Evolutionary conservation across 2,888 invertebrate genomes (phyloP).

Genomic region (Synanthedon vespiformis): DNA sequence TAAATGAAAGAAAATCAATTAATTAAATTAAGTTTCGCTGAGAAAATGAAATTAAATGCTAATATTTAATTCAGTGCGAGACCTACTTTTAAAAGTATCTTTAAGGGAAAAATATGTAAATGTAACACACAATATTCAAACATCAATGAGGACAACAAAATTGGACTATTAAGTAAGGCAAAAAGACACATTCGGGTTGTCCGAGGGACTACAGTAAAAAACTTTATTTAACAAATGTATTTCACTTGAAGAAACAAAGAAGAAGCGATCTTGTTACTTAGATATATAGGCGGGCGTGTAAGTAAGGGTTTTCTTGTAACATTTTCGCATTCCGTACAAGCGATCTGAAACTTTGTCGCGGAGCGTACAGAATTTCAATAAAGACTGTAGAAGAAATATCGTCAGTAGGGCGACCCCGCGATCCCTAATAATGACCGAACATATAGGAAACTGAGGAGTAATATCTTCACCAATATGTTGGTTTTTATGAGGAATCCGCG

Average conservation of each 20-base stretch:
- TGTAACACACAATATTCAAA: not conserved
- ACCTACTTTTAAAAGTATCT: too few species aligned
- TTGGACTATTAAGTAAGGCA: not conserved
- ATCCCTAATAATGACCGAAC: constrained; percentile 29
- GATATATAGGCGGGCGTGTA: not conserved
- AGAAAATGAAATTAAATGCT: too few species aligned
- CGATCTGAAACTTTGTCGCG: constrained; percentile 40
- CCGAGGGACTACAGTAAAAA: not conserved
- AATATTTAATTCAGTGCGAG: too few species aligned
- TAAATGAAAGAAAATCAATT: too few species aligned
- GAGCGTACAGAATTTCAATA: constrained; percentile 58
- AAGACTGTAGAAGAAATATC: constrained; percentile 49
- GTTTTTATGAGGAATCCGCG: constrained; percentile 53
- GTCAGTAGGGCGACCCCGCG: constrained; percentile 24
- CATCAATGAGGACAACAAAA: not conserved
- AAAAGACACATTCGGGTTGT: not conserved
- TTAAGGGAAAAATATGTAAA: too few species aligned
- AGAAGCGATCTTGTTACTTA: not conserved
- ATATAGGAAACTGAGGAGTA: constrained; percentile 31
- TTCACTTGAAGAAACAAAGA: not conserved
- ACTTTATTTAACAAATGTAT: not conserved
- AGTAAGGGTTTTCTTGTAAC: not conserved
- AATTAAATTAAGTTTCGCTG: too few species aligned
- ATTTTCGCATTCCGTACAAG: constrained; percentile 18
- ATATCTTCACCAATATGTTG: constrained; percentile 33